phyloP scores from a whole-genome alignment of 2,113 vertebrate genomes.

The Ageneiosus marmoratus region DNA sequence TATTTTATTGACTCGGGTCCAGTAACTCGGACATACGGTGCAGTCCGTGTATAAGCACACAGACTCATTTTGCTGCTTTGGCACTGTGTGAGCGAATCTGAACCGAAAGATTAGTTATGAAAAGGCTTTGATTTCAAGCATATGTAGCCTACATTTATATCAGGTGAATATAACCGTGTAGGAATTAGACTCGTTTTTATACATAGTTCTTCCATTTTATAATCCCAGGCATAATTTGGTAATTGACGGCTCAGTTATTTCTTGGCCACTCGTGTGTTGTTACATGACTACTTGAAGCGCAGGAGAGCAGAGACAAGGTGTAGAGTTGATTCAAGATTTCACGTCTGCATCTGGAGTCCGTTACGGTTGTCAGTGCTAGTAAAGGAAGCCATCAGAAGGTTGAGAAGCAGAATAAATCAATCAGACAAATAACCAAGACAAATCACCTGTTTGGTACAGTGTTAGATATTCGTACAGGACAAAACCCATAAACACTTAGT shows the following conservation, averaged over 20 bases:
- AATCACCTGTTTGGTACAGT: conserved; percentile 17
- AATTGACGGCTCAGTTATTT: conserved; percentile 17
- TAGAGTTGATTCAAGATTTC: conserved; percentile 1
- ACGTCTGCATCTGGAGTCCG: conserved; percentile 15
- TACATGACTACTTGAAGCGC: conserved; percentile 7
- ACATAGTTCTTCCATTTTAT: conserved; percentile 19
- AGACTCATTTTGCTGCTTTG: neutral
- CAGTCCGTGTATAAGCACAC: neutral
- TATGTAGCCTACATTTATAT: conserved; percentile 10
- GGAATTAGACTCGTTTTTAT: conserved; percentile 3
- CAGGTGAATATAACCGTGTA: conserved; percentile 6
- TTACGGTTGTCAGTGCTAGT: conserved; percentile 14
- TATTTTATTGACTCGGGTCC: conserved; percentile 3
- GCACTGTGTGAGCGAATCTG: neutral
- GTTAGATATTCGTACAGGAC: neutral
- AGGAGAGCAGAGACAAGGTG: neutral
- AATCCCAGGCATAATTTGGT: conserved; percentile 1
- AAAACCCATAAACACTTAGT: neutral
- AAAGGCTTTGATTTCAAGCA: conserved; percentile 16
- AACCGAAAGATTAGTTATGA: conserved; percentile 8
- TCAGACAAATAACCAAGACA: neutral
- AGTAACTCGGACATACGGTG: neutral
- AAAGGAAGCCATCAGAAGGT: neutral
- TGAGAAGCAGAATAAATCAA: conserved; percentile 18
- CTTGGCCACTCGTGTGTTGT: neutral